Conservation (phyloP, 2,888 invertebrate genomes). For the Diarsia rubi region DNA sequence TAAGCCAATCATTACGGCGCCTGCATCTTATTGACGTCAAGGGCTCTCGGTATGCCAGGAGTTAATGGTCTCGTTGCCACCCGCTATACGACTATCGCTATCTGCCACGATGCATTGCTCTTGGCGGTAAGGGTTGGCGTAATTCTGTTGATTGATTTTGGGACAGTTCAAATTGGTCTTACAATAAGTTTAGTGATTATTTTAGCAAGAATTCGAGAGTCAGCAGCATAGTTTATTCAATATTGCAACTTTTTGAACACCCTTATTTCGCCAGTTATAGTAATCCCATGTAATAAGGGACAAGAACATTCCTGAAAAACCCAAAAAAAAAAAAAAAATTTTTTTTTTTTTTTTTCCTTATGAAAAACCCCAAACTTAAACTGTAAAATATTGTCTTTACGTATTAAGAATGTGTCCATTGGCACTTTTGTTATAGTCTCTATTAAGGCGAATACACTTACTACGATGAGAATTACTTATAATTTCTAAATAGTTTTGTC, state of each 20-base stretch:
- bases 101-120: constrained; percentile 31
- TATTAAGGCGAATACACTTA: no score
- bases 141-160: constrained; percentile 1
- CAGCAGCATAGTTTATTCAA: background rate
- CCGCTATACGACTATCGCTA: constrained; percentile 54
- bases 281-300: no score
- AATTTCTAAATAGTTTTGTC: no score
- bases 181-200: background rate
- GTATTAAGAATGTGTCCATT: no score
- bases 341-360: no score
- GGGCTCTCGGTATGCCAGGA: constrained; percentile 42
- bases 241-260: no score
- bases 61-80: constrained; percentile 41
- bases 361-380: no score
- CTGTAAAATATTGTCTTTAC: no score
- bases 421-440: background rate
- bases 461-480: no score
- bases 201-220: background rate
- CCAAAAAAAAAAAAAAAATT: no score
- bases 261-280: no score
- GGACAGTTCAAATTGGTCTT: background rate
- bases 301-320: no score
- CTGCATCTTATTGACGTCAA: constrained; percentile 45
- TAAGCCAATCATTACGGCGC: constrained; percentile 38
- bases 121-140: background rate